Evolutionary conservation across 2,888 invertebrate genomes (phyloP), one percentile per base, ranked within the genome.

Genomic region (Agonopterix subpropinquella): DNA sequence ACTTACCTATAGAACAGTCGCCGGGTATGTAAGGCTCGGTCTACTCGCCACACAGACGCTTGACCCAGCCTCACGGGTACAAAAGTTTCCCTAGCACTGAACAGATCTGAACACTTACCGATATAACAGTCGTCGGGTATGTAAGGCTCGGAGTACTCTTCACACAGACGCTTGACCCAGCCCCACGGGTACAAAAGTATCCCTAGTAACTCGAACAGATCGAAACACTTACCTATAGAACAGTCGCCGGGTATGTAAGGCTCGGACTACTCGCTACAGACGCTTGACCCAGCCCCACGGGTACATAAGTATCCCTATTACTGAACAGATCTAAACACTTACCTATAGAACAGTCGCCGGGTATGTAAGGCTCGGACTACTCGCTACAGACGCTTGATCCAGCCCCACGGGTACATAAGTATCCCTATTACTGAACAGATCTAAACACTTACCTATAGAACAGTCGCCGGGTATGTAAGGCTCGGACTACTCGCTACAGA

Each of bases 11-110:
- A n/a, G n/a, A n/a, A n/a, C n/a, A n/a, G n/a, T n/a, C n/a, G n/a
- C n/a, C n/a, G n/a, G n/a, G n/a, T n/a, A n/a, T n/a, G n/a, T n/a
- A n/a, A n/a, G n/a, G n/a, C n/a, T n/a, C n/a, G n/a, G n/a, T n/a
- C n/a, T n/a, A n/a, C n/a, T n/a, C n/a, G 0, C 96, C 96, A 62
- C 96, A 18, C 4, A 96, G 2, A 96, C 86, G 39, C 90, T 82
- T 91, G 0, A 93, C 93, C 96, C 96, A 96, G 0, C 95, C 96
- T 80, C 94, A 92, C 0, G 96, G 94, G 74, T 96, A 95, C 45
- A 96, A 74, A 55, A 95, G 91, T 50, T 96, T 80, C 0, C 94
- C 95, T 47, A 96, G 71, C 56, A 96, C 92, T 9, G 4, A 39
- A 39, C 10, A 10, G 11, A 39, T 39, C 15, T 28, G 18, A 8